A percentile compares a stretch with the other conserved stretches of the same genome.
phyloP scores from a whole-genome alignment of 2,888 invertebrate species.

The Parnassius apollo region DNA sequence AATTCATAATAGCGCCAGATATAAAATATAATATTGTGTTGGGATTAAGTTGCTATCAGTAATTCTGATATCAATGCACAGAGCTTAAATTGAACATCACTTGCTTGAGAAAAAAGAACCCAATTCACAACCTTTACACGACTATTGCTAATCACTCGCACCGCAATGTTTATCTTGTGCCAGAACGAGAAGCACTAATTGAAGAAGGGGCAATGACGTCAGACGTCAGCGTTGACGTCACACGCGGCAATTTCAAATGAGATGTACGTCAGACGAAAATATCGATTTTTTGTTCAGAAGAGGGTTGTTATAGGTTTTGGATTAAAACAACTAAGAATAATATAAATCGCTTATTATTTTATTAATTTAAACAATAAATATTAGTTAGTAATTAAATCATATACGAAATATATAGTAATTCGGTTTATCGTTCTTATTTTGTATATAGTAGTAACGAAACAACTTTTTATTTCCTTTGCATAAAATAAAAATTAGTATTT shows the following conservation, averaged over 20 bases:
- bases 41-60: slow-evolving; percentile 48
- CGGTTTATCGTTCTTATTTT: too few species aligned
- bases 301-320: slow-evolving; percentile 21
- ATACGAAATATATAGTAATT: too few species aligned
- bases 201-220: slow-evolving; percentile 59
- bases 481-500: too few species aligned
- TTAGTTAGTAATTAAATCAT: neutral
- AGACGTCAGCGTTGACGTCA: slow-evolving; percentile 67
- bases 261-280: slow-evolving; percentile 61
- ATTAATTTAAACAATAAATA: neutral
- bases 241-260: slow-evolving; percentile 77
- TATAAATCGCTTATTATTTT: neutral
- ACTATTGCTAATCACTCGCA: slow-evolving; percentile 48
- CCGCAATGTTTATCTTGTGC: slow-evolving; percentile 50
- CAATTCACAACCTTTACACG: slow-evolving; percentile 74
- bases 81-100: slow-evolving; percentile 59
- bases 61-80: slow-evolving; percentile 58
- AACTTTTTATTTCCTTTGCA: too few species aligned
- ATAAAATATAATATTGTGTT: slow-evolving; percentile 25
- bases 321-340: slow-evolving; percentile 1
- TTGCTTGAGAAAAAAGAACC: slow-evolving; percentile 60
- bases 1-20: slow-evolving; percentile 20
- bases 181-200: slow-evolving; percentile 46
- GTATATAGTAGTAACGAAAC: too few species aligned
- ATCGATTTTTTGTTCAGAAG: slow-evolving; percentile 57